Base-by-base conservation (phyloP, 2,888 invertebrate genomes). In the Diplolepis rosae region DNA sequence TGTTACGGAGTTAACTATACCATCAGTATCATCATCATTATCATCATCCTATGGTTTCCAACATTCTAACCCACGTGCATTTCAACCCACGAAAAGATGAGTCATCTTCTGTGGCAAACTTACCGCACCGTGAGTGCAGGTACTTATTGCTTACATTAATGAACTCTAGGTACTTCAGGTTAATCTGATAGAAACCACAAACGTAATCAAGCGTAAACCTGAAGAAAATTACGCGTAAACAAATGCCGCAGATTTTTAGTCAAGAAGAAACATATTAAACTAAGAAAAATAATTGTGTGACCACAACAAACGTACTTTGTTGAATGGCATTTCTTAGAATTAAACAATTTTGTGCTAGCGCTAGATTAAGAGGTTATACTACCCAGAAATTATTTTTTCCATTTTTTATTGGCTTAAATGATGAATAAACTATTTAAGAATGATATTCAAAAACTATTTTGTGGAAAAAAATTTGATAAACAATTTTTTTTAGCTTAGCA, bases 31-130 rank as follows among this genome's bases (percentile, higher is more conserved):
- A 50, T 24, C 50, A 24, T 24, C 7, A 24, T 9, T 11, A 2
- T 1, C 11, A 30, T 18, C 56, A 30, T 22, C 18, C 18, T 56
- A 11, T 6, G 13, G 4, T 56, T 22, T n/a, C 22, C 56, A 56
- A 56, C 56, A 56, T 32, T 35, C 22, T 35, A 56, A 56, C 56
- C 56, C 56, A 56, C 56, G 35, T 35, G 35, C 15, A 56, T 56
- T 56, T 56, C 56, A 22, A 56, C 56, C 56, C 56, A 56, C 56
- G 56, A 32, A 56, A 35, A 32, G 15, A 56, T 56, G 56, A 56
- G 22, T 56, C 56, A 56, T 56, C 13, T 56, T 56, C 56, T 56
- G 32, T 22, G 22, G 32, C 35, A 56, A 56, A 56, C 32, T 56
- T 56, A 13, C 56, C 24, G 27, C 50, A 51, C 22, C 5, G 24